Conservation (phyloP, 2,888 invertebrate genomes). For the Polyommatus iphigenia region DNA sequence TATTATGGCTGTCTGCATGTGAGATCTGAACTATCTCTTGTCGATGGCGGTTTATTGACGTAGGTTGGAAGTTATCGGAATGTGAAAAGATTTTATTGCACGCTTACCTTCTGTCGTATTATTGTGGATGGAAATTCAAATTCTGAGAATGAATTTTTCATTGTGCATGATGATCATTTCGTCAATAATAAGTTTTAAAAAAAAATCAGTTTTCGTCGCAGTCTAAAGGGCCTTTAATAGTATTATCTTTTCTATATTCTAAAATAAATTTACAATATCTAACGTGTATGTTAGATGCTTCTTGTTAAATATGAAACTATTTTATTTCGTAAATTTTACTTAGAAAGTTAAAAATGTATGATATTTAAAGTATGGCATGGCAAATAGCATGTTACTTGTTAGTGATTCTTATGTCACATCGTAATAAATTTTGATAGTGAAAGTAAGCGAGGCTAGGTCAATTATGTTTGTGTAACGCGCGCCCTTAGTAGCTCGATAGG, state of each 20-base stretch:
- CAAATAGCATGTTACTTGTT: too few species aligned
- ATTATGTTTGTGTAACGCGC: too few species aligned
- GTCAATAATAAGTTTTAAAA: background rate
- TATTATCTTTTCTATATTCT: background rate
- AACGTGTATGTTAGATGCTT: too few species aligned
- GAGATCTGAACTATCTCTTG: constrained; percentile 33
- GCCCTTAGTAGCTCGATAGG: too few species aligned
- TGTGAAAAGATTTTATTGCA: constrained; percentile 18
- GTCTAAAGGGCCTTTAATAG: background rate
- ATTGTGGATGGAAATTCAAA: background rate
- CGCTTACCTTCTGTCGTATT: background rate
- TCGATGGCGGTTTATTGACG: constrained; percentile 30
- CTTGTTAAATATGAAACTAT: too few species aligned
- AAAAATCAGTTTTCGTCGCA: background rate
- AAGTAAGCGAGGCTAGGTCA: too few species aligned
- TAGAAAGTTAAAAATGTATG: too few species aligned
- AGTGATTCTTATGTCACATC: too few species aligned
- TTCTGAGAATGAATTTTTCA: background rate
- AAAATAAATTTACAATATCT: too few species aligned
- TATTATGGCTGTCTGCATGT: constrained; percentile 47
- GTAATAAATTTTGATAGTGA: too few species aligned
- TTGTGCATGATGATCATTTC: background rate
- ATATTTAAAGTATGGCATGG: too few species aligned
- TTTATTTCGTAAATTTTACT: too few species aligned
- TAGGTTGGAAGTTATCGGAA: constrained; percentile 22